phyloP scores from a whole-genome alignment of 1,140 invertebrate species.

The fruit fly (Drosophila melanogaster) region DNA sequence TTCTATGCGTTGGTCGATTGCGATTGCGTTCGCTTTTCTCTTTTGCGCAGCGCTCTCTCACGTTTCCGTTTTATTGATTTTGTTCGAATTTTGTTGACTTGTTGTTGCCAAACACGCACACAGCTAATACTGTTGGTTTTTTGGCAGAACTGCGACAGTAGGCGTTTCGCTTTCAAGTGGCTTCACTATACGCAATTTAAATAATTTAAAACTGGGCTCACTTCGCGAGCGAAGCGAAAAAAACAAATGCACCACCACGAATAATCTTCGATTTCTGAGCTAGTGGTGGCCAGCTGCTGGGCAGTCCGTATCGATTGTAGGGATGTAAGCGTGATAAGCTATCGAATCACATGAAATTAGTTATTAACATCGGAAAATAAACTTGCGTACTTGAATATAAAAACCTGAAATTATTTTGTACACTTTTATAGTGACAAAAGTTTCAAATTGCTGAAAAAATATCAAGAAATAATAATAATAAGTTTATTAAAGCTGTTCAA shows the following conservation, averaged over 20 bases:
- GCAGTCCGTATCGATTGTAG: constrained; percentile 3
- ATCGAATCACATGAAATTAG: not conserved
- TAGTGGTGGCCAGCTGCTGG: constrained; percentile 8
- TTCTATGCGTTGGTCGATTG: constrained; percentile 64
- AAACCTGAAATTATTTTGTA: too few species aligned
- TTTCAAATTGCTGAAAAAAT: not conserved
- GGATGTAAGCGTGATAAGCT: not conserved
- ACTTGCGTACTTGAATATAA: too few species aligned
- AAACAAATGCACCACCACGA: constrained; percentile 45
- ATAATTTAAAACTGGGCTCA: constrained; percentile 16
- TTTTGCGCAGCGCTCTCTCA: constrained; percentile 74
- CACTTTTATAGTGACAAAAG: too few species aligned
- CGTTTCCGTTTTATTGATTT: constrained; percentile 68
- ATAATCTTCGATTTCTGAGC: constrained; percentile 31
- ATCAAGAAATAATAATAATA: not conserved
- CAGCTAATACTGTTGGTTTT: constrained; percentile 64
- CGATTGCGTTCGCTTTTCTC: constrained; percentile 56
- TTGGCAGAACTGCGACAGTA: constrained; percentile 19
- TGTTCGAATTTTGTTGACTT: constrained; percentile 51
- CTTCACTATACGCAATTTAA: constrained; percentile 27
- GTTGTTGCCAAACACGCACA: constrained; percentile 52
- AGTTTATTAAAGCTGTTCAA: too few species aligned
- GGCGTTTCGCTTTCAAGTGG: constrained; percentile 1
- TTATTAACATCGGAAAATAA: too few species aligned
- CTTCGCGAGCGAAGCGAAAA: constrained; percentile 40